These are phyloP conservation scores for Coremacera marginata DNA, from an alignment of 2,888 invertebrate species.

Conservation along the genomic window DNA sequence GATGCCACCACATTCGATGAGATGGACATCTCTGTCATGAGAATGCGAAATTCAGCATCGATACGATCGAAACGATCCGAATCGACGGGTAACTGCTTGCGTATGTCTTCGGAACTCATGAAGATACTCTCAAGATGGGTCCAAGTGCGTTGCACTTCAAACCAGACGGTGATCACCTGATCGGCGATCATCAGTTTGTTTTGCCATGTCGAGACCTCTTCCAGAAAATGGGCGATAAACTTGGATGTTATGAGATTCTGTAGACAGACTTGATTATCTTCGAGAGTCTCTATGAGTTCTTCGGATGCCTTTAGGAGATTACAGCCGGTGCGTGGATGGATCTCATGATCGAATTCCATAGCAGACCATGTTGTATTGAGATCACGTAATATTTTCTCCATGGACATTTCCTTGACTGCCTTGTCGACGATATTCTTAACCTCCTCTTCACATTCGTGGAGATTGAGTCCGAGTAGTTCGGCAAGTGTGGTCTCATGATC, in stretches of 20 bases:
- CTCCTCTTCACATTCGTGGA: slow-evolving; percentile 97
- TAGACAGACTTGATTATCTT: slow-evolving; percentile 95
- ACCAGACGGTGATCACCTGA: slow-evolving; percentile 92
- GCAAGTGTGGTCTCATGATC: slow-evolving; percentile 91
- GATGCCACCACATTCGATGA: slow-evolving; percentile 86
- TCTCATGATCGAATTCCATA: slow-evolving; percentile 93
- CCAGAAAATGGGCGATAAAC: slow-evolving; percentile 94
- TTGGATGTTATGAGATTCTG: slow-evolving; percentile 97
- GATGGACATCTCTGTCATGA: slow-evolving; percentile 69
- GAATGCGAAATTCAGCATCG: slow-evolving; percentile 88
- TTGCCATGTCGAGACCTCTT: slow-evolving; percentile 96
- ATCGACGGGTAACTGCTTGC: slow-evolving; percentile 93
- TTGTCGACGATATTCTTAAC: slow-evolving; percentile 98
- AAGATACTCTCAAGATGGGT: slow-evolving; percentile 97
- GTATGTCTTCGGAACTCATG: slow-evolving; percentile 97
- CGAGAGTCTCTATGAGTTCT: slow-evolving; percentile 95
- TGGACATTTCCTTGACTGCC: slow-evolving; percentile 98
- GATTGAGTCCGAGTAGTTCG: slow-evolving; percentile 89
- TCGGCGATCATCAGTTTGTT: slow-evolving; percentile 92
- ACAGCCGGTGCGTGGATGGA: slow-evolving; percentile 88
- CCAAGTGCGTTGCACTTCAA: slow-evolving; percentile 98
- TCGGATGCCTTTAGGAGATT: slow-evolving; percentile 90
- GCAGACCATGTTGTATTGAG: slow-evolving; percentile 89
- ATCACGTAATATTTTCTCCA: slow-evolving; percentile 95
- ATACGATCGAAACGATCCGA: slow-evolving; percentile 92